Percentiles rank a stretch among this genome's conserved stretches.
phyloP scores from a whole-genome alignment of 2,113 vertebrate genomes.

The Sinocyclocheilus maitianheensis region DNA sequence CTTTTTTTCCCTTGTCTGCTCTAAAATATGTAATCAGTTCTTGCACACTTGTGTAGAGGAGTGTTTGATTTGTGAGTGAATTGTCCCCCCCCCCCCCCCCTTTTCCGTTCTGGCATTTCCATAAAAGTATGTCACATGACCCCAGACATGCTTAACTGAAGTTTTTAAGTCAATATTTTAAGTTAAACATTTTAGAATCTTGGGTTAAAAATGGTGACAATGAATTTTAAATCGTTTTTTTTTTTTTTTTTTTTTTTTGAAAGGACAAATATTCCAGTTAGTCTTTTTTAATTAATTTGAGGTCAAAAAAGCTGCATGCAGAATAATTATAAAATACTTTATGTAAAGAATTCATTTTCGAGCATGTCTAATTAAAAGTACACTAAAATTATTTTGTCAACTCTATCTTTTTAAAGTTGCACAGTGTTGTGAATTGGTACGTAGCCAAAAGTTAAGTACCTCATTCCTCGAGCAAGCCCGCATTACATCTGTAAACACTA shows the following conservation, averaged over 20 bases:
- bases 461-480: background rate
- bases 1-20: too few species aligned
- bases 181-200: background rate
- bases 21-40: too few species aligned
- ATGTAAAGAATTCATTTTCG: too few species aligned
- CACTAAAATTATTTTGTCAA: background rate
- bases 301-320: background rate
- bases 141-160: background rate
- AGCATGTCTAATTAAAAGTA: background rate
- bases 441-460: background rate
- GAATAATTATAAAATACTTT: too few species aligned
- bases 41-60: too few species aligned
- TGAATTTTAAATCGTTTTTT: too few species aligned
- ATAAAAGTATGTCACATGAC: too few species aligned
- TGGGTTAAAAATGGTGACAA: background rate
- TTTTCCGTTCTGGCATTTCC: too few species aligned
- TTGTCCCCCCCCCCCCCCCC: too few species aligned
- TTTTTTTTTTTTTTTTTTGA: too few species aligned
- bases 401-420: background rate
- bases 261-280: slow-evolving; percentile 1
- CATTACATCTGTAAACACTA: slow-evolving; percentile 22
- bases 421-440: background rate
- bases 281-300: background rate
- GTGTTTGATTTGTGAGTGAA: too few species aligned
- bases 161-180: background rate